Conservation (phyloP, 2,797 vertebrate species). For the Sphenodon punctatus region DNA sequence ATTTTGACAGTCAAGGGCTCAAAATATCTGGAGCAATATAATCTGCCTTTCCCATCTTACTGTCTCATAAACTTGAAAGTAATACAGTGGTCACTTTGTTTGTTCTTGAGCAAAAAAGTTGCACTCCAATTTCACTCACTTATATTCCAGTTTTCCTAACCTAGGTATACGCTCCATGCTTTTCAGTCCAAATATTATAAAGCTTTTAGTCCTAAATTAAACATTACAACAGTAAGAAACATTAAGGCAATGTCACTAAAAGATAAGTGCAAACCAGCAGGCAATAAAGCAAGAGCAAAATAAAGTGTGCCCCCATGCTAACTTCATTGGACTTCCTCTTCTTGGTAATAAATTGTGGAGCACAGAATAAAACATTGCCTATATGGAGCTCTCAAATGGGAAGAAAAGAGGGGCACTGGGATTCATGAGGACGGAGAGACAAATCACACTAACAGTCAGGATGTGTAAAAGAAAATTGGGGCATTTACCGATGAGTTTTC, state of each 20-base stretch:
- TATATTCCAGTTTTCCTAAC: background rate
- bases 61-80: background rate
- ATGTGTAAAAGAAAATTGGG: too few relatives aligned
- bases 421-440: background rate
- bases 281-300: background rate
- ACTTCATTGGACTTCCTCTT: background rate
- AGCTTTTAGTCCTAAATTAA: background rate
- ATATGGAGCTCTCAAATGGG: background rate
- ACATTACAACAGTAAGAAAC: too few relatives aligned
- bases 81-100: background rate
- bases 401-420: background rate
- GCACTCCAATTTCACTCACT: background rate
- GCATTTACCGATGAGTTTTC: too few relatives aligned
- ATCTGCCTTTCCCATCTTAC: background rate
- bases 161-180: background rate
- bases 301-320: background rate
- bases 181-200: background rate
- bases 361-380: background rate
- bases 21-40: too few relatives aligned
- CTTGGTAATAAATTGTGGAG: background rate
- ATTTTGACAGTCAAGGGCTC: too few relatives aligned
- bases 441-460: background rate
- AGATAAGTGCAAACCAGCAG: background rate
- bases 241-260: too few relatives aligned
- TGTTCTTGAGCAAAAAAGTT: background rate